These are phyloP conservation scores for Bufo gargarizans DNA, from an alignment of 2,113 vertebrate genomes.

Conservation along the genomic window DNA sequence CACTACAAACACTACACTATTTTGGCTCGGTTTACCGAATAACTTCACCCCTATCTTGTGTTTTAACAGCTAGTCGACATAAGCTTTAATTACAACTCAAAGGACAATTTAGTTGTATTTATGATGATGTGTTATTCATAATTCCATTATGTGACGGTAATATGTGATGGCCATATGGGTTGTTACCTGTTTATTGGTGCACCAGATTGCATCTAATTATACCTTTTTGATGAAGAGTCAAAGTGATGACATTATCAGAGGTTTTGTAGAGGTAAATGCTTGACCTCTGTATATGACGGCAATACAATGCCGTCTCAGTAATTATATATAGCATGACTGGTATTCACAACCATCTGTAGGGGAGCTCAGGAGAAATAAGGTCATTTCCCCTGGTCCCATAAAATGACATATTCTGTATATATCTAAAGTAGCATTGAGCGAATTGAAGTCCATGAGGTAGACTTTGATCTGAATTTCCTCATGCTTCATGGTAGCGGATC, in stretches of 20 bases:
- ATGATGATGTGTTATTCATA: background rate
- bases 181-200: slow-evolving; percentile 12
- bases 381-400: too few relatives aligned
- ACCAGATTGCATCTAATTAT: background rate
- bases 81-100: background rate
- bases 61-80: background rate
- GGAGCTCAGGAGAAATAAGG: background rate
- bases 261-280: background rate
- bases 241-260: background rate
- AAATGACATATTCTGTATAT: too few relatives aligned
- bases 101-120: slow-evolving; percentile 14
- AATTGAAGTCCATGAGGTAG: too few relatives aligned
- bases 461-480: too few relatives aligned
- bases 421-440: too few relatives aligned
- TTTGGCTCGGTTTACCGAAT: background rate
- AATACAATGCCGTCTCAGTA: background rate
- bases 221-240: background rate
- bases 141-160: background rate
- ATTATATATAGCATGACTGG: background rate
- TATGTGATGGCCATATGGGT: background rate
- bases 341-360: background rate
- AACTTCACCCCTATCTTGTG: background rate
- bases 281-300: background rate
- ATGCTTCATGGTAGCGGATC: too few relatives aligned
- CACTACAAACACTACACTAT: background rate